Percentiles rank a stretch among this genome's conserved stretches.
phyloP scores from a whole-genome alignment of 2,113 vertebrate species.

The Natator depressus region DNA sequence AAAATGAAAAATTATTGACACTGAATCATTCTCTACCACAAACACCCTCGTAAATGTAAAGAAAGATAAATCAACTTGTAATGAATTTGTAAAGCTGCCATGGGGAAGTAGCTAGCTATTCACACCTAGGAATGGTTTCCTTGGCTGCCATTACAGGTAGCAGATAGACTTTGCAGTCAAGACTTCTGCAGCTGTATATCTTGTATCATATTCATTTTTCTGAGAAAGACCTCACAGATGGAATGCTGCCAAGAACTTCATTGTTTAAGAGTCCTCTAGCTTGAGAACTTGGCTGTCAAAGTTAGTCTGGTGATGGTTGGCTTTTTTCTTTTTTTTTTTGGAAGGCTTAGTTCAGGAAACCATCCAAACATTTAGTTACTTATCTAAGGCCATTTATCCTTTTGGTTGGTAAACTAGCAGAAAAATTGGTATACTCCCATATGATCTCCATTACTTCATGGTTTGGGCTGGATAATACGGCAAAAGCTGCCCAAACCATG shows the following conservation, averaged over 20 bases:
- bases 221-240: neutral
- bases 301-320: neutral
- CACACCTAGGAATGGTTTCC: neutral
- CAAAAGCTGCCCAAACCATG: fast-evolving
- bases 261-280: neutral
- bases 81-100: neutral
- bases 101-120: neutral
- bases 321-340: neutral
- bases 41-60: neutral
- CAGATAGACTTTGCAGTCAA: neutral
- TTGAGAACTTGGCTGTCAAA: neutral
- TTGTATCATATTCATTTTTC: neutral
- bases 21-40: neutral
- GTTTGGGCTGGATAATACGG: no score
- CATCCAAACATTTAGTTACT: fast-evolving
- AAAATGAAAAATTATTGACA: neutral
- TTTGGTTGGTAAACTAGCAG: neutral
- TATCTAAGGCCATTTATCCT: neutral
- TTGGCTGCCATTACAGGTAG: neutral
- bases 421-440: fast-evolving
- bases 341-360: neutral
- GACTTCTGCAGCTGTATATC: neutral
- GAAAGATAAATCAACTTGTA: neutral
- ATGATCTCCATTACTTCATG: fast-evolving
- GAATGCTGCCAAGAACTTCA: neutral